Base-by-base conservation (phyloP, 2,888 invertebrate species). In the Scaptodrosophila latifasciaeformis region DNA sequence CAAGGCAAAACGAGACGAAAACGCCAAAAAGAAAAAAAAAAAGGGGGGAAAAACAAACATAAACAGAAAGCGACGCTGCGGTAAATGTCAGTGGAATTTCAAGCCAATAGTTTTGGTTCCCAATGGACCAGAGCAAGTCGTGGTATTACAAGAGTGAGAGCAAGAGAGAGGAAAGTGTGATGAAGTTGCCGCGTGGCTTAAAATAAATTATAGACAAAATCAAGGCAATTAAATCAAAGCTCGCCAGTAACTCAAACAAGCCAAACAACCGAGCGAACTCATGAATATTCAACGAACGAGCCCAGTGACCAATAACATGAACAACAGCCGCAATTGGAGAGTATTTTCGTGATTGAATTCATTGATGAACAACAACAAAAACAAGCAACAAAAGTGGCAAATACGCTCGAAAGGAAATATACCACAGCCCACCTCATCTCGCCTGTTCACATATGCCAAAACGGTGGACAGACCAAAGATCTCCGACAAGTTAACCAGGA, bases 301-400 rank as follows among this genome's bases (percentile, higher is more conserved):
- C 24, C 4, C 3, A 43, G 2, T 15, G 15, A n/a, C 5, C 35
- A 35, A 24, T 15, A n/a, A 12, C 40, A 47, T 24, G 27, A 21
- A 50, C 12, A 56, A 57, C 54, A 40, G 29, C 9, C 17, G 19
- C 31, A 49, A 29, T 31, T 17, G 39, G 13, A 40, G 60, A 62
- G 42, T 63, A 67, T 70, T 70, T 74, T 69, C 72, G 67, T 74
- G 76, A 74, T 74, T 74, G 76, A 74, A 76, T 74, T 76, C 72
- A 74, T 74, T 70, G 72, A 70, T 72, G 67, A 76, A 70, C 76
- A 76, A 64, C 72, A 67, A 49, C 60, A 53, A 27, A 40, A 17
- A 21, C 47, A 21, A 21, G 21, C 49, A 56, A 43, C 54, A 60
- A 29, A 57, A 57, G 35, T 53, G 59, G 47, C 24, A 48, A 27